Base-by-base conservation (phyloP, 2,888 invertebrate genomes). In the Hermaeophaga mercurialis region DNA sequence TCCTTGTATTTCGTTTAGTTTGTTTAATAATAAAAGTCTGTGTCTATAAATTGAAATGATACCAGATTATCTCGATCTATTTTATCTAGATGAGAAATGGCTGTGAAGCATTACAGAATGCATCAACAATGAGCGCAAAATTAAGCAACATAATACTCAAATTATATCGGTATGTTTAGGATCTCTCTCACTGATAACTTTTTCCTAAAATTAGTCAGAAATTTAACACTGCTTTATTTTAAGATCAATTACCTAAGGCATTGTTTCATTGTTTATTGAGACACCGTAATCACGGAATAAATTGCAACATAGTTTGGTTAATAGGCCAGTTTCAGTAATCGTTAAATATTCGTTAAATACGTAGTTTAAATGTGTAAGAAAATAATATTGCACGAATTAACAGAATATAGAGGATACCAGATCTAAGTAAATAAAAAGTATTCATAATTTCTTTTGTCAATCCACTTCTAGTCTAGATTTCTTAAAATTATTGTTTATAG, bases 231-330 rank as follows among this genome's bases (percentile, higher is more conserved):
- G 11, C 12, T 9, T 41, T 41, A 41, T 22, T 41, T 41, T 41
- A 41, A 24, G 41, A 41, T 41, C 41, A 41, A 41, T 41, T 41
- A 41, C 41, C 41, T 24, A 41, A 41, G 41, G 22, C 19, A 24
- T 24, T 24, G 41, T 41, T 41, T 41, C 41, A 41, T 41, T 41
- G 41, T 41, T 41, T 41, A 41, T 41, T 41, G 14, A 24, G 41
- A 41, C 18, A 41, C 41, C 2, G 6, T 5, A 33, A 33, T 33
- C 33, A 33, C 33, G 33, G 14, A 33, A 11, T 12, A 14, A 2
- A 33, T 33, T 33, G 33, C 33, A 33, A 8, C 33, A 33, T 33
- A 14, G 33, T 14, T 33, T 33, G 33, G 11, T 33, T 33, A 33
- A 33, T 33, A 33, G 33, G 33, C 33, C 33, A 33, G 33, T 33